Evolutionary conservation across 2,888 invertebrate species (phyloP), one percentile per base, ranked within the genome.

Genomic region (Lochmaea crataegi): DNA sequence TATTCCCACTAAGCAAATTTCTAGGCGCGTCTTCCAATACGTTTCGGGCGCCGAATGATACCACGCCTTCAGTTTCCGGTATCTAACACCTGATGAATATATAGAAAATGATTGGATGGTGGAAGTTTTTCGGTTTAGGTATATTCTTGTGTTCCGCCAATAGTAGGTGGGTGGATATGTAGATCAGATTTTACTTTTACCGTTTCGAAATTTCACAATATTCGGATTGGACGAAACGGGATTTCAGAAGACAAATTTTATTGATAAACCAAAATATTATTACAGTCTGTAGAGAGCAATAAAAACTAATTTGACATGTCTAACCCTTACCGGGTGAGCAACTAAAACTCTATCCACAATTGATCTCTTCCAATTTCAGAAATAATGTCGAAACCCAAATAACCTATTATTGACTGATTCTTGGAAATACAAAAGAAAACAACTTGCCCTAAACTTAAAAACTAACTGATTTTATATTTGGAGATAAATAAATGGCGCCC

Each of bases 41-140:
- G 75, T 42, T 65, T 61, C 71, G 56, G 72, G 71, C 69, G 58
- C 74, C 71, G 68, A 66, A 72, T 67, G n/a, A 45, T 69, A 73
- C 73, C 72, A 76, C 80, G 75, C 83, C 83, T 80, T 76, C 74
- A 70, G 78, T 79, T 80, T 82, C 80, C 80, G 80, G 80, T 81
- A 79, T 84, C 83, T 83, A 83, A 82, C 83, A 85, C 84, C 83
- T 85, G 84, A 82, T n/a, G 61, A 60, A 7, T 41, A 53, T 26
- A 53, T 3, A 26, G 14, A 41, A 56, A 18, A 22, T 12, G 56
- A 70, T 70, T 70, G 69, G 69, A 64, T 14, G 38, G n/a, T 53
- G 69, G 61, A 64, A 70, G 45, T 69, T 70, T 70, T 70, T 56
- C 38, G 26, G 53, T 61, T 61, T 32, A 64, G 57, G 12, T 70